Base-by-base conservation (phyloP, 2,113 vertebrate genomes). In the Leucopsar rothschildi region DNA sequence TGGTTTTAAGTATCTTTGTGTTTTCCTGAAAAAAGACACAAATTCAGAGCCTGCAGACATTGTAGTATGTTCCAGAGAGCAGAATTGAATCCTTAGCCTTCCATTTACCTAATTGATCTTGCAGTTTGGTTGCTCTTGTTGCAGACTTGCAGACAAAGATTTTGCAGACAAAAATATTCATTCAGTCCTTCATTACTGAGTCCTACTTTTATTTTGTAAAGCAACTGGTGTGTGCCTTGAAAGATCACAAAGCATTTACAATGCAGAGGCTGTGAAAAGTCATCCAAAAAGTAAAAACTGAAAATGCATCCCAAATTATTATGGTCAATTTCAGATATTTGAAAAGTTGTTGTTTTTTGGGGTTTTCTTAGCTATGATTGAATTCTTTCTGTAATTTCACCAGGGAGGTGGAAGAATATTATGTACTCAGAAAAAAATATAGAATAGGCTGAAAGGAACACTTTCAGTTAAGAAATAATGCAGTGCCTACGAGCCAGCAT, bases 301-400 rank as follows among this genome's bases (percentile, higher is more conserved):
- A 69, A 91, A 88, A 80, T 76, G 64, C 49, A 42, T 79, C 39
- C 42, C 85, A 86, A 81, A 90, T 86, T 10, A 84, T 90, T 63
- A 76, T 68, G 63, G 66, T 86, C 88, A 47, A 88, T 94, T 88
- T 72, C 10, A 6, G 70, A 27, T 57, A 73, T 91, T 87, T 9
- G 6, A 83, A 86, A 94, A 92, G 71, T 29, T 50, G 71, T 29
- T 50, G 31, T 14, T n/a, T 37, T 15, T 21, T 47, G 52, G 4
- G 2, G 25, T 18, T 24, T 44, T 35, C 70, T 79, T 73, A 86
- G 68, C 63, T 82, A 76, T 11, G 44, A 73, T 85, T 82, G 78
- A 96, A 92, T 92, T 94, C 37, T 86, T 95, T 91, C 83, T 92
- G 29, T 94, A 81, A 88, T 95, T 79, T 89, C 69, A 80, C 37